phyloP scores from a whole-genome alignment of 1,140 invertebrate genomes.

The Paraescarpia echinospica region DNA sequence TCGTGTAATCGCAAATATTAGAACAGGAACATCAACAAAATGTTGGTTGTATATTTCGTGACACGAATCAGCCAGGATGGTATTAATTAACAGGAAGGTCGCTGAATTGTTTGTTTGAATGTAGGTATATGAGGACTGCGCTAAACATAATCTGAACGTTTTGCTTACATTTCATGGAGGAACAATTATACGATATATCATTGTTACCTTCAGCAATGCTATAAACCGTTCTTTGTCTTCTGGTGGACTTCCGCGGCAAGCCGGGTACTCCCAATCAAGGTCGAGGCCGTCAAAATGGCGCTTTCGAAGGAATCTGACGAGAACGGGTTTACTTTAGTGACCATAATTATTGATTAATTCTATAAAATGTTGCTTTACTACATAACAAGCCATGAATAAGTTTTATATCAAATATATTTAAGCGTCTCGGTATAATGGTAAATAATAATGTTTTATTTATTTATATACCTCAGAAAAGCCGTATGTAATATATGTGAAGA shows the following conservation, averaged over 20 bases:
- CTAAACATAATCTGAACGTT: too few relatives aligned
- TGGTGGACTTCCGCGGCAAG: constrained; percentile 38
- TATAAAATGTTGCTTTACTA: neutral
- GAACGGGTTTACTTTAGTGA: neutral
- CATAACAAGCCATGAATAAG: neutral
- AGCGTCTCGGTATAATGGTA: neutral
- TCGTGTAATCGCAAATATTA: neutral
- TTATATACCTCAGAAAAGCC: neutral
- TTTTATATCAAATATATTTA: neutral
- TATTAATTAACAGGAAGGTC: too few relatives aligned
- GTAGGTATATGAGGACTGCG: too few relatives aligned
- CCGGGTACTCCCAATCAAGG: constrained; percentile 92
- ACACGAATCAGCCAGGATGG: too few relatives aligned
- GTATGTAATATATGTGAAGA: neutral
- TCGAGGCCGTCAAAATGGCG: constrained; percentile 93
- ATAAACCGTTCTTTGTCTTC: constrained; percentile 76
- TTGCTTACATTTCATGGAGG: too few relatives aligned
- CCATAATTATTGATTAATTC: too few relatives aligned
- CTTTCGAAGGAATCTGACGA: constrained; percentile 72
- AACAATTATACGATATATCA: too few relatives aligned
- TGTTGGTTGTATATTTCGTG: too few relatives aligned
- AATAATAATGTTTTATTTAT: neutral
- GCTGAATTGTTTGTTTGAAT: too few relatives aligned
- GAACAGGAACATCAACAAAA: too few relatives aligned
- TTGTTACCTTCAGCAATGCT: constrained; percentile 69